Evolutionary conservation across 2,113 vertebrate species (phyloP), one percentile per base, ranked within the genome.

Genomic region (Aphyosemion australe): DNA sequence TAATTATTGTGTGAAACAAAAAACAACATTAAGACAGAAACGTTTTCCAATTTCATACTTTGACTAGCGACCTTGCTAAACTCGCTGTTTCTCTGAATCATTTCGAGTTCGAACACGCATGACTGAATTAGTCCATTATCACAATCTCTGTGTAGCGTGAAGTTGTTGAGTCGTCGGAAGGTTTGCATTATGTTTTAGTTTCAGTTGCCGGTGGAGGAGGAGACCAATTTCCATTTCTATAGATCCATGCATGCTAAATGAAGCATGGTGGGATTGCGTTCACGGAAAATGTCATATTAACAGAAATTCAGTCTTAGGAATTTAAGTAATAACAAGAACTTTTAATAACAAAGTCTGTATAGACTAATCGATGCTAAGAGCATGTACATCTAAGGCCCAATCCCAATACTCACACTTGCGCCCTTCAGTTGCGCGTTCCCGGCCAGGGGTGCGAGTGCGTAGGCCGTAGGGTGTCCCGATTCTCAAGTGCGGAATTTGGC

Each of bases 201-300:
- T 16, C 39, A 58, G 10, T 11, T 8, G 19, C 13, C 14, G 41
- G 39, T 14, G 9, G 19, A 13, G 34, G n/a, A 56, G 37, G n/a
- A 8, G 34, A 56, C 34, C 54, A 56, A 41, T 56, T 56, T 56
- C 18, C 54, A 56, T 41, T 20, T 19, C 20, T 18, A 20, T 43
- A 43, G 55, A 43, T 43, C 39, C 55, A 43, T 58, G 14, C 39
- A 15, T 43, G 12, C 12, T 43, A 43, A 58, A 43, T 45, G 8
- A 59, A 31, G 20, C 8, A 21, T 45, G 14, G 26, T 12, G 3
- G 13, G 19, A 45, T 21, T 13, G 21, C 39, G 26, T 14, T 19
- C 37, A 20, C 21, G 41, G 5, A 32, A 32, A 26, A 26, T 45
- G 8, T 31, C 6, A 11, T 16, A 21, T 43, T 42, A 59, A 15